Percentiles rank a stretch among this genome's conserved stretches.
phyloP scores from a whole-genome alignment of 2,888 invertebrate species.

The Ecliptopera silaceata region DNA sequence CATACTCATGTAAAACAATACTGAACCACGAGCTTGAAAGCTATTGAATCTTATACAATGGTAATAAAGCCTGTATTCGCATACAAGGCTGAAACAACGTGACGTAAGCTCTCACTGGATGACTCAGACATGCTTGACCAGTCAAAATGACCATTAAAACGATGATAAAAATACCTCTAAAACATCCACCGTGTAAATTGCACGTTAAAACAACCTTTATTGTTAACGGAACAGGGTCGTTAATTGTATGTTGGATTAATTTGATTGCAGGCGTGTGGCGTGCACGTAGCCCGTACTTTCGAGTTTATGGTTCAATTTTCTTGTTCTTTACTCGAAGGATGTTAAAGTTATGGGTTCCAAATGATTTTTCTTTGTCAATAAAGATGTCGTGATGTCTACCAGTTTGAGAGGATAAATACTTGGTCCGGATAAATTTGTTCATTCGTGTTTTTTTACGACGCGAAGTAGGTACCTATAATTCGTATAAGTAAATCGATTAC shows the following conservation, averaged over 20 bases:
- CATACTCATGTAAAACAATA: background rate
- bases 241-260: slow-evolving; percentile 34
- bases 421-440: too few relatives aligned
- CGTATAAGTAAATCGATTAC: too few relatives aligned
- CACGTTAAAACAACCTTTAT: slow-evolving; percentile 34
- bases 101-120: slow-evolving; percentile 29
- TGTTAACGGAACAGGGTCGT: slow-evolving; percentile 32
- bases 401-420: too few relatives aligned
- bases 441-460: too few relatives aligned
- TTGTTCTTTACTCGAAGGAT: slow-evolving; percentile 29
- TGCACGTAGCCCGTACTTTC: slow-evolving; percentile 22
- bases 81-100: slow-evolving; percentile 14
- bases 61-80: slow-evolving; percentile 23
- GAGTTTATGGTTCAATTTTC: slow-evolving; percentile 34
- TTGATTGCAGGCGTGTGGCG: slow-evolving; percentile 36
- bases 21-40: slow-evolving; percentile 3
- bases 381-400: background rate
- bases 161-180: slow-evolving; percentile 49
- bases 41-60: slow-evolving; percentile 11
- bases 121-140: slow-evolving; percentile 47
- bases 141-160: slow-evolving; percentile 45
- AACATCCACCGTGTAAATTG: slow-evolving; percentile 44
- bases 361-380: background rate
- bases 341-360: slow-evolving; percentile 11
- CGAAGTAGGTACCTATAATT: too few relatives aligned